phyloP scores from a whole-genome alignment of 2,113 vertebrate genomes.

The Lophius piscatorius region DNA sequence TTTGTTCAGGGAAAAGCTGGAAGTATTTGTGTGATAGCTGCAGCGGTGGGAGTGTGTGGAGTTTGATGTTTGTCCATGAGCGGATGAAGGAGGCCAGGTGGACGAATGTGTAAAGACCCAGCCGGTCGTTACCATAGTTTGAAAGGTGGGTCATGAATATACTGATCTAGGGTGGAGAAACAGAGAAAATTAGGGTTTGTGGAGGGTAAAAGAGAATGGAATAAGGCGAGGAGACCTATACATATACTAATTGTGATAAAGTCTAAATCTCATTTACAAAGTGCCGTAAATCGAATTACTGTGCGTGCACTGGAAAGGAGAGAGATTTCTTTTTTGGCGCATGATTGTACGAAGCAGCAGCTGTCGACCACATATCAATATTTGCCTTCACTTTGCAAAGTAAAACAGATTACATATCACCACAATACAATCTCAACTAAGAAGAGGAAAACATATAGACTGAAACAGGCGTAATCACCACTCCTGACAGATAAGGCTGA shows the following conservation, averaged over 20 bases:
- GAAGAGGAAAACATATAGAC: constrained; percentile 41
- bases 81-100: constrained; percentile 93
- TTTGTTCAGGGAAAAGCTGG: constrained; percentile 93
- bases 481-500: constrained; percentile 51
- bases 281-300: constrained; percentile 51
- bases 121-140: constrained; percentile 96
- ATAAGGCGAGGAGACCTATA: not conserved
- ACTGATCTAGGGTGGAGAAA: constrained; percentile 83
- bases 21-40: constrained; percentile 95
- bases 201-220: not conserved
- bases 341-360: constrained; percentile 18
- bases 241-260: constrained; percentile 35
- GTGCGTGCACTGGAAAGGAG: constrained; percentile 46
- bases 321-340: constrained; percentile 48
- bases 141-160: constrained; percentile 99
- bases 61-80: constrained; percentile 91
- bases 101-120: constrained; percentile 94
- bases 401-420: constrained; percentile 45
- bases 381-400: constrained; percentile 42
- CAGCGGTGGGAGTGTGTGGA: constrained; percentile 90
- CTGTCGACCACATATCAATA: constrained; percentile 44
- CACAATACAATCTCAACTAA: constrained; percentile 25
- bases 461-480: constrained; percentile 41
- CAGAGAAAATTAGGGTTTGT: constrained; percentile 3
- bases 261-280: constrained; percentile 51